Conservation (phyloP, 2,888 invertebrate genomes). For the Julus scanicus region DNA sequence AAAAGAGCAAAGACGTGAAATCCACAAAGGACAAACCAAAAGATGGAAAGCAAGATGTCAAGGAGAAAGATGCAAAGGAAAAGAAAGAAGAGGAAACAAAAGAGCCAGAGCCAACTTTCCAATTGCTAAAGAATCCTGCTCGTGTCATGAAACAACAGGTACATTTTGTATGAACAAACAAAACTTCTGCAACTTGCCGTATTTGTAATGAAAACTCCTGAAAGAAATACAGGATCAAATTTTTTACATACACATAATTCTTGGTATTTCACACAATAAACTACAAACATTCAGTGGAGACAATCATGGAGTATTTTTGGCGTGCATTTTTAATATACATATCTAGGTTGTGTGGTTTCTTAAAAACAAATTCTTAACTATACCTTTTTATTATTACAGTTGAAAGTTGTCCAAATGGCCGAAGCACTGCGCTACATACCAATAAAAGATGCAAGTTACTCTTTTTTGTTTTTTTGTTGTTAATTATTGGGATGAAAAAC, state of each 20-base stretch:
- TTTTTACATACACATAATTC: no score
- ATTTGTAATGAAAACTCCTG: no score
- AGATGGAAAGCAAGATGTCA: slow-evolving; percentile 63
- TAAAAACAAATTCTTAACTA: neutral
- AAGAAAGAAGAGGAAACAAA: slow-evolving; percentile 73
- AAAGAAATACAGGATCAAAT: no score
- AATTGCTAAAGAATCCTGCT: slow-evolving; percentile 93
- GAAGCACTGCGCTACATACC: slow-evolving; percentile 86
- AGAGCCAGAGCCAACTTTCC: slow-evolving; percentile 83
- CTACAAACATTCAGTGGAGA: no score
- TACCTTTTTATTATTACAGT: slow-evolving; percentile 62
- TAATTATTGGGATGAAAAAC: neutral
- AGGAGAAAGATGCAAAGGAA: slow-evolving; percentile 68
- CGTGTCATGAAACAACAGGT: slow-evolving; percentile 91
- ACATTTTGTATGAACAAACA: neutral
- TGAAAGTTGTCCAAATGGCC: slow-evolving; percentile 76
- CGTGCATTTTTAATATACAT: no score
- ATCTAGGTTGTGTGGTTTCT: slow-evolving; percentile 39
- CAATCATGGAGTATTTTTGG: no score
- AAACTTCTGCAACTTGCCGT: neutral
- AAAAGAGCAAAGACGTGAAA: slow-evolving; percentile 66
- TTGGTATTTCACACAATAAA: no score
- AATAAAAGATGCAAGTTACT: slow-evolving; percentile 79
- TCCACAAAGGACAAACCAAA: slow-evolving; percentile 56
- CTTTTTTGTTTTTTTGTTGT: neutral